Base-by-base conservation (phyloP, 2,888 invertebrate species). In the Cyclophora punctaria region DNA sequence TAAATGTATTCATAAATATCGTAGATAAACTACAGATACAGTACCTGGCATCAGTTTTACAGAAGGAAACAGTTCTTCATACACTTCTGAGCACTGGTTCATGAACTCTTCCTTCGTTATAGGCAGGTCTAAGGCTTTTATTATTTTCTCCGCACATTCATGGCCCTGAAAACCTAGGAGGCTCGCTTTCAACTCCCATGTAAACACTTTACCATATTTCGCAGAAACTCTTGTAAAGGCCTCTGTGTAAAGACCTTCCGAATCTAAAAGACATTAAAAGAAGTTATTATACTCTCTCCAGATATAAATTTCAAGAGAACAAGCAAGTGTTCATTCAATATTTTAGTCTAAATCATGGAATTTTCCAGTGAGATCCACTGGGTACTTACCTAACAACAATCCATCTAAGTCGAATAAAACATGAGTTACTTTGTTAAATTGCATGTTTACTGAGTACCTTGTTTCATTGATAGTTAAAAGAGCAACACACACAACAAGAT, bases 141-240 rank as follows among this genome's bases (percentile, higher is more conserved):
- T 87, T 45, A 94, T 90, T 61, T 82, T 90, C 65, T 89, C 84
- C 0, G 93, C 91, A 57, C 92, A 90, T 57, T 93, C 93, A 4
- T 74, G 78, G 2, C 91, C 91, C 67, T 92, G 92, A 51, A 91
- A 87, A 2, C 95, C 96, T 90, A 95, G 92, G 41, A 92, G 71
- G 56, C 85, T 84, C 3, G 90, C 78, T 80, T 97, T 97, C 34
- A 95, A 73, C 41, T 95, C 94, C 93, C 94, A 95, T 0, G 94
- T 94, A 73, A 93, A 97, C 5, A 78, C 83, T 76, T 94, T 94
- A 0, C 92, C 94, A 82, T 92, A 95, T 52, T 89, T 89, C 53
- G 90, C 89, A 59, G 93, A 88, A 35, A 95, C 90, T 62, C 81
- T 89, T 71, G 93, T 91, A 64, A 92, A 93, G 3, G 92, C 93